Evolutionary conservation across 2,797 vertebrate species (phyloP), one percentile per base, ranked within the genome.

Genomic region (Chloroceryle inda): DNA sequence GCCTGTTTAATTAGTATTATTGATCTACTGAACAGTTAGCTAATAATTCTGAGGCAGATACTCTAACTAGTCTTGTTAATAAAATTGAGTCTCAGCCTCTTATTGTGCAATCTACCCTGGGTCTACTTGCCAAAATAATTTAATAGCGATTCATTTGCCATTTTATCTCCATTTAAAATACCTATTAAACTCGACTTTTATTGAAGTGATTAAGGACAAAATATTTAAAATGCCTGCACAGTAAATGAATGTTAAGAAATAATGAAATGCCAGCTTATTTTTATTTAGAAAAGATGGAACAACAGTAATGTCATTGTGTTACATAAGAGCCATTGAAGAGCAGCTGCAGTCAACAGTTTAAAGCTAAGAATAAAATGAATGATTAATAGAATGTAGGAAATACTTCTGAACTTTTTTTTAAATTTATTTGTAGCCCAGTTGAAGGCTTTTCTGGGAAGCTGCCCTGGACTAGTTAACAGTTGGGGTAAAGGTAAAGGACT

Each of bases 1-100:
- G 68, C 67, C 80, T 61, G 47, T 49, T 95, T 90, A 85, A 85
- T 94, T 96, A 95, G 88, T 37, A 35, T 68, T 61, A 92, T 91
- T 76, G 91, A 94, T 92, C 66, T 72, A 38, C 44, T 42, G 85
- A 90, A 71, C 73, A 86, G 63, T 64, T 59, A 76, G 75, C 73
- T 90, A 72, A 67, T 89, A 76, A 74, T 94, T 94, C 82, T 91
- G 79, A 63, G 26, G 18, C 61, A 91, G 85, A 93, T 88, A 85
- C 76, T 81, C 55, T 47, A 59, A 64, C 89, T 44, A 31, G 33
- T 68, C 73, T 90, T 74, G 88, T 95, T 88, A 63, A 66, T 85
- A 74, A 95, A 92, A 79, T 81, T 35, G 27, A 89, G 40, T 76
- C 62, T 77, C 55, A 91, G 75, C 40, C 52, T 21, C 22, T 92